Evolutionary conservation across 2,888 invertebrate genomes (phyloP).

Genomic region (Kryphioiulus occultus): DNA sequence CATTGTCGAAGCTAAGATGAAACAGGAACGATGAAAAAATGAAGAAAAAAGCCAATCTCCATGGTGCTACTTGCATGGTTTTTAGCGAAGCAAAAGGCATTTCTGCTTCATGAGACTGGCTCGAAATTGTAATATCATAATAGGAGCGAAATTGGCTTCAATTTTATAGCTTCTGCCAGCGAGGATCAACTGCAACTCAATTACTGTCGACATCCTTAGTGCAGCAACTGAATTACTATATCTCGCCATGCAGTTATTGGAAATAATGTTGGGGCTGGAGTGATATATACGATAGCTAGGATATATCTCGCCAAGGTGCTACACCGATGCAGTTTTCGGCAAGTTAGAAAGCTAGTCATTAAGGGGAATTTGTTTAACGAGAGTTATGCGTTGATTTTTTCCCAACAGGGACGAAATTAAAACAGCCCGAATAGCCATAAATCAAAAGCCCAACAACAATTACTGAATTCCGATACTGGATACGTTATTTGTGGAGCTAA

Average conservation of each 20-base stretch:
- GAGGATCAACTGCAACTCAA: conserved; percentile 30
- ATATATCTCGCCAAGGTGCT: background rate
- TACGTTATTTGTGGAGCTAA: background rate
- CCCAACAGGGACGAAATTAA: background rate
- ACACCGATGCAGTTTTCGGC: background rate
- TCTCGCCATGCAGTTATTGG: background rate
- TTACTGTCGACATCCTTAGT: conserved; percentile 26
- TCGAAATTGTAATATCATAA: conserved; percentile 15
- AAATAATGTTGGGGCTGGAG: background rate
- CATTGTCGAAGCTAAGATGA: background rate
- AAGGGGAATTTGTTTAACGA: conserved; percentile 4
- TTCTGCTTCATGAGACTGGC: conserved; percentile 1
- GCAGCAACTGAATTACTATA: conserved; percentile 31
- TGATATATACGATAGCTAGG: background rate
- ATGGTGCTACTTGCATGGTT: background rate
- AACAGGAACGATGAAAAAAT: background rate
- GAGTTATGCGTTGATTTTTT: background rate
- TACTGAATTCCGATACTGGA: background rate
- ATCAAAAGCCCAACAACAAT: conserved; percentile 8
- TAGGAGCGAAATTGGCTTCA: conserved; percentile 13
- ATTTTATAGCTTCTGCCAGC: conserved; percentile 7
- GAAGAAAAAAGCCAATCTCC: background rate
- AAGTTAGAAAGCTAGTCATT: conserved; percentile 14
- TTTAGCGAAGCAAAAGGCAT: background rate
- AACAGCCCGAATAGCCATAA: background rate